Evolutionary conservation across 2,113 vertebrate genomes (phyloP), one percentile per base, ranked within the genome.

Genomic region (Aplodontia rufa): DNA sequence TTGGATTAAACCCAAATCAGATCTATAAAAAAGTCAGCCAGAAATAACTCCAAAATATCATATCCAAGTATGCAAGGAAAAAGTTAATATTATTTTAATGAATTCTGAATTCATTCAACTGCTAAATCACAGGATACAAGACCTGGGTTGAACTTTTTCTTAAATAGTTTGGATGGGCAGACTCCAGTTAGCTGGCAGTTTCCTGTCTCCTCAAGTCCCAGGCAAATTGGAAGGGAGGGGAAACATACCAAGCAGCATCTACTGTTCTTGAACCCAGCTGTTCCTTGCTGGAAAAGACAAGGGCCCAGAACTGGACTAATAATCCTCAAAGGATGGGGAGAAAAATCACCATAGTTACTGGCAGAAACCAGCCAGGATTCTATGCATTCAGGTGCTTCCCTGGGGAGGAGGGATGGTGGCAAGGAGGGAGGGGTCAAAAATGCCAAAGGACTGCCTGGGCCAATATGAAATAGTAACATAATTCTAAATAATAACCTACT

Each of bases 101-200:
- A 96, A 96, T 85, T 95, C 75, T 92, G 49, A 97, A 94, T 94
- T 89, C 71, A 91, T 55, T 94, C 96, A 92, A 81, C 35, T 75
- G n/a, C 74, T 96, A 87, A 94, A 96, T 96, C 93, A 91, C 91
- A 96, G 97, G 92, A 95, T 55, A 90, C 42, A 84, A 89, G 94
- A 91, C 93, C 96, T 93, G 84, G 69, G 91, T 45, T 97, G 86
- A 96, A 96, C 95, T 93, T 91, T 95, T 96, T 95, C 86, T 84
- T 81, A 89, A 95, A 64, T 12, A 92, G 93, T 93, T 68, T 97
- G 68, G 81, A 93, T 32, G 95, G 74, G 88, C 91, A 94, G 93
- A 87, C 84, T 22, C 80, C 85, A 58, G 74, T 82, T 58, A 90
- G 55, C 87, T 47, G 79, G 76, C 72, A 78, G 91, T 35, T 91